A percentile compares a stretch with the other conserved stretches of the same genome.
Conservation (phyloP, 2,113 vertebrate genomes). For the Mustelus asterias region DNA sequence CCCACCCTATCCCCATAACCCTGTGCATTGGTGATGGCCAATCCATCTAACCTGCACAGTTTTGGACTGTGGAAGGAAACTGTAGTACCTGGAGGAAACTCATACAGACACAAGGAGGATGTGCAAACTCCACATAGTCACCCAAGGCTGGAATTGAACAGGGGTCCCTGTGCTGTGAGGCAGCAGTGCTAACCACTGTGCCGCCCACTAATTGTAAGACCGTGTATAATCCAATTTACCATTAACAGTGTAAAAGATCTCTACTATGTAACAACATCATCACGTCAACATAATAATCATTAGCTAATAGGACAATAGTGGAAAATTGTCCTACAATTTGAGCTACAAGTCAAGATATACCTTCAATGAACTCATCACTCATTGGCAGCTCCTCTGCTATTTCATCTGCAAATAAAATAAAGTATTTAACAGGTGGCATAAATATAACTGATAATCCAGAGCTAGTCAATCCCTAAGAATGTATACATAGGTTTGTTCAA, state of each 20-base stretch:
- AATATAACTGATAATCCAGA: background rate
- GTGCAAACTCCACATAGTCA: no score
- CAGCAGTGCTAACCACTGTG: no score
- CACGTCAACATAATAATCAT: background rate
- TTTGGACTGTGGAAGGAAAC: no score
- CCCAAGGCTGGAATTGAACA: no score
- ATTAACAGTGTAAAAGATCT: background rate
- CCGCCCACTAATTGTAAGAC: background rate
- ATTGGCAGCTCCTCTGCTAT: background rate
- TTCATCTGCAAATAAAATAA: slow-evolving; percentile 4
- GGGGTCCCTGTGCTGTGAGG: no score
- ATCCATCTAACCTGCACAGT: no score
- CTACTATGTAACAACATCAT: background rate
- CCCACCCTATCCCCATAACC: no score
- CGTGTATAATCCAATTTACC: background rate
- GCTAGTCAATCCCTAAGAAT: background rate
- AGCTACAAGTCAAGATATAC: background rate
- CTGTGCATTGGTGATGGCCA: no score
- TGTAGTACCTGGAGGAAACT: no score
- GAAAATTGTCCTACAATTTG: background rate
- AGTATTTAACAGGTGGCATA: background rate
- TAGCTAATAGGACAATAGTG: background rate
- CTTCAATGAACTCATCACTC: slow-evolving; percentile 17
- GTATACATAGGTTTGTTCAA: background rate
- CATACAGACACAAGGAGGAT: no score